Evolutionary conservation across 2,888 invertebrate species (phyloP).

Genomic region (Ochlodes sylvanus): DNA sequence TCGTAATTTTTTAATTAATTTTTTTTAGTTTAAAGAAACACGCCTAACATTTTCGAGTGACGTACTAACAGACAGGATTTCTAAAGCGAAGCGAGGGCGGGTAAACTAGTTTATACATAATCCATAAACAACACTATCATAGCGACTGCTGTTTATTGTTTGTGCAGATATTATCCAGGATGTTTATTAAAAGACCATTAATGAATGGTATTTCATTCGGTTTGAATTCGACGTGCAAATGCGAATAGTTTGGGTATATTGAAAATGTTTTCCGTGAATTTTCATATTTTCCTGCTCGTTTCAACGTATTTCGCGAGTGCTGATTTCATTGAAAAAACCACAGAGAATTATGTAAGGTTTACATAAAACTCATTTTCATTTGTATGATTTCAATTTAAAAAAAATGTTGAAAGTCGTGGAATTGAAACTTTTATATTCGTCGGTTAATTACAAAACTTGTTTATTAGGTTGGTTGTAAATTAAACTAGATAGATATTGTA

Average conservation of each 20-base stretch:
- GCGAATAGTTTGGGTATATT: constrained; percentile 11
- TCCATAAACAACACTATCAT: no score
- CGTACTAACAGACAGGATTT: no score
- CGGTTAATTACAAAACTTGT: no score
- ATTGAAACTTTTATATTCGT: no score
- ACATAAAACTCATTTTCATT: constrained; percentile 1
- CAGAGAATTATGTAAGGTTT: constrained; percentile 55
- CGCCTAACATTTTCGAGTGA: no score
- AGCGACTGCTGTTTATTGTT: neutral
- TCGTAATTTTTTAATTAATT: no score
- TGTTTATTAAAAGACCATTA: constrained; percentile 13
- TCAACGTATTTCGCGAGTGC: constrained; percentile 21
- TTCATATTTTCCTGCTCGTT: constrained; percentile 15
- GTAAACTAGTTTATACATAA: no score
- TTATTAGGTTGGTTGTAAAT: no score
- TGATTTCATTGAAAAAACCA: constrained; percentile 47
- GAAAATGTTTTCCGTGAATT: constrained; percentile 13
- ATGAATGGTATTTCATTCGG: constrained; percentile 5
- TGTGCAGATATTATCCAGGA: neutral
- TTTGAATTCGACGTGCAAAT: constrained; percentile 9
- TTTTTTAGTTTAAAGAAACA: no score
- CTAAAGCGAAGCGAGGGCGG: no score
- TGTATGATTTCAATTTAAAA: neutral
- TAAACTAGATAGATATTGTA: no score
- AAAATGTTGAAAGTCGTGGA: no score